Percentiles rank a stretch among this genome's conserved stretches.
Conservation (phyloP, 2,113 vertebrate genomes). For the Phodopus roborovskii region DNA sequence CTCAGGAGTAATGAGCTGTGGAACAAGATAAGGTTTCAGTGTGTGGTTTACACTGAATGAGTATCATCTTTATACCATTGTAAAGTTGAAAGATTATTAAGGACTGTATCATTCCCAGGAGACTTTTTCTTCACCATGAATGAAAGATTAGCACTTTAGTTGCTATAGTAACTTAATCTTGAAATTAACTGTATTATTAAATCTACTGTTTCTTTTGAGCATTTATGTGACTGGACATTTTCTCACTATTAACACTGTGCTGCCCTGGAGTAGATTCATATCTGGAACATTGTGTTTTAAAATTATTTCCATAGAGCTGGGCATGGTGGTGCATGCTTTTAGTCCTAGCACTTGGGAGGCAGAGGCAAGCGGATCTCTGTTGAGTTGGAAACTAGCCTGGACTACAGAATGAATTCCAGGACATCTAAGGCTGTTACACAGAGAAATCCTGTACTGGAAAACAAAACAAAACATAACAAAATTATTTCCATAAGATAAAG, state of each 20-base stretch:
- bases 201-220: not conserved
- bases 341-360: no score
- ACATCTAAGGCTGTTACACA: no score
- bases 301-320: not conserved
- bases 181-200: constrained; percentile 47
- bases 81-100: not conserved
- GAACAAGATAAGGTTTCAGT: not conserved
- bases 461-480: not conserved
- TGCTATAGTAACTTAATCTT: constrained; percentile 21
- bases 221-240: constrained; percentile 33
- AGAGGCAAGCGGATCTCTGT: no score
- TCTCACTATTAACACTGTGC: not conserved
- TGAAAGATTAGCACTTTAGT: not conserved
- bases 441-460: no score
- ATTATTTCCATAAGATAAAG: constrained; percentile 7
- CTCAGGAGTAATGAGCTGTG: not conserved
- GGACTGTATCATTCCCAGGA: not conserved
- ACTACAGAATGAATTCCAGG: no score
- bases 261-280: constrained; percentile 30
- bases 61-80: not conserved
- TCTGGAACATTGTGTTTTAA: constrained; percentile 44
- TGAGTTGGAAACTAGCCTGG: no score
- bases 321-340: no score
- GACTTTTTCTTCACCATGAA: not conserved
- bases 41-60: not conserved